Conservation (phyloP, 2,888 invertebrate species). For the Polydrusus cervinus region DNA sequence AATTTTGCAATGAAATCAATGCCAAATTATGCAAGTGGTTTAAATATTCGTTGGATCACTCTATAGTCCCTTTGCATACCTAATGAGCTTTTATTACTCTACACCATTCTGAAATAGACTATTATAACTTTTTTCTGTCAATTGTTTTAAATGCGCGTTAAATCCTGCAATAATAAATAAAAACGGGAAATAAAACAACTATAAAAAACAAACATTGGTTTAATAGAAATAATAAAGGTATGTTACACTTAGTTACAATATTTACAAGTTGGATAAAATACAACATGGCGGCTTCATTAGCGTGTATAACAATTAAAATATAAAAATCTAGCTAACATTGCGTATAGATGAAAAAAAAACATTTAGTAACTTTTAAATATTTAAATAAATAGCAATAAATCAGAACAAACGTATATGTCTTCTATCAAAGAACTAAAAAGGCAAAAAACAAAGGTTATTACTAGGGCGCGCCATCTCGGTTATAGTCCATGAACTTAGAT, state of each 20-base stretch:
- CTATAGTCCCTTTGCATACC: too few species aligned
- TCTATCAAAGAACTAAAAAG: neutral
- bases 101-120: too few species aligned
- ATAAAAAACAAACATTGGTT: slow-evolving; percentile 68
- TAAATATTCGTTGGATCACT: too few species aligned
- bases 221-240: slow-evolving; percentile 68
- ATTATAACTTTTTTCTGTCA: too few species aligned
- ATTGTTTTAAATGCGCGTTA: too few species aligned
- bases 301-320: slow-evolving; percentile 47
- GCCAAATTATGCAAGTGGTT: too few species aligned
- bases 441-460: neutral
- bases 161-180: too few species aligned
- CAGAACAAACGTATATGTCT: neutral
- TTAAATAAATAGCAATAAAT: slow-evolving; percentile 14
- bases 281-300: slow-evolving; percentile 47
- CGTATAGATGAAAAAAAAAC: slow-evolving; percentile 8
- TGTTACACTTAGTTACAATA: slow-evolving; percentile 60
- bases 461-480: too few species aligned
- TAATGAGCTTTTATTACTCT: too few species aligned
- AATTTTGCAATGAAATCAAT: too few species aligned
- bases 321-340: slow-evolving; percentile 45
- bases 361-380: slow-evolving; percentile 1
- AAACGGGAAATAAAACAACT: slow-evolving; percentile 26
- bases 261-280: slow-evolving; percentile 45
- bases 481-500: too few species aligned